A percentile compares a stretch with the other conserved stretches of the same genome.
These are phyloP conservation scores for Boloria euphrosyne DNA, from an alignment of 2,888 invertebrate genomes.

Conservation along the genomic window DNA sequence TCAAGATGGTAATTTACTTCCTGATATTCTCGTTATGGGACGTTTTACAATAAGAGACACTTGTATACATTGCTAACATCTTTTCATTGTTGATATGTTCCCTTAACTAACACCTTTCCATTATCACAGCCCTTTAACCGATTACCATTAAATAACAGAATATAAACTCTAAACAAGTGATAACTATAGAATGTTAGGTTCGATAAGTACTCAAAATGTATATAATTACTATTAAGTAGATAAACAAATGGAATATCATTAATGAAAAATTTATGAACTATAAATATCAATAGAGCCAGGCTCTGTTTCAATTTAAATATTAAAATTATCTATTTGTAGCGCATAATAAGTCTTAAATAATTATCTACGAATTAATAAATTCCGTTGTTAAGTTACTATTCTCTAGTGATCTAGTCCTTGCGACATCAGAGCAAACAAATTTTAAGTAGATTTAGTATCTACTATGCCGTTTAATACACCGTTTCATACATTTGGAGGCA, in stretches of 20 bases:
- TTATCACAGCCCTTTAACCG: constrained; percentile 77
- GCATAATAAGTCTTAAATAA: constrained; percentile 35
- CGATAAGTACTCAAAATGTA: constrained; percentile 54
- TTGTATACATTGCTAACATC: constrained; percentile 38
- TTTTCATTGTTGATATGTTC: constrained; percentile 56
- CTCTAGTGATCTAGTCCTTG: constrained; percentile 25
- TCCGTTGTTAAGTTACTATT: constrained; percentile 33
- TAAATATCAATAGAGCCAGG: constrained; percentile 38
- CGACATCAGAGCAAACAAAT: constrained; percentile 21
- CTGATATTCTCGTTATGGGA: neutral
- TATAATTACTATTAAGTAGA: constrained; percentile 40
- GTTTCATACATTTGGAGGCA: constrained; percentile 49
- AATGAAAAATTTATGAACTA: constrained; percentile 36
- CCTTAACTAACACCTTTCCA: constrained; percentile 66
- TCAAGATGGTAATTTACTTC: no score
- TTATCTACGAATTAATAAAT: constrained; percentile 31
- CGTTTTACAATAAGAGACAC: neutral
- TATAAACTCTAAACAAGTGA: constrained; percentile 62
- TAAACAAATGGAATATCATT: constrained; percentile 48
- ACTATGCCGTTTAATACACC: constrained; percentile 24
- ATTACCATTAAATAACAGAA: constrained; percentile 68
- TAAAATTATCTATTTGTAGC: constrained; percentile 38
- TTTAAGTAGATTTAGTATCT: constrained; percentile 26
- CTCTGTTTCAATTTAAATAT: constrained; percentile 39
- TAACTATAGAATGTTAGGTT: constrained; percentile 55